These are phyloP conservation scores for Rhyacichthys aspro DNA, from an alignment of 2,797 vertebrate genomes.

Conservation along the genomic window DNA sequence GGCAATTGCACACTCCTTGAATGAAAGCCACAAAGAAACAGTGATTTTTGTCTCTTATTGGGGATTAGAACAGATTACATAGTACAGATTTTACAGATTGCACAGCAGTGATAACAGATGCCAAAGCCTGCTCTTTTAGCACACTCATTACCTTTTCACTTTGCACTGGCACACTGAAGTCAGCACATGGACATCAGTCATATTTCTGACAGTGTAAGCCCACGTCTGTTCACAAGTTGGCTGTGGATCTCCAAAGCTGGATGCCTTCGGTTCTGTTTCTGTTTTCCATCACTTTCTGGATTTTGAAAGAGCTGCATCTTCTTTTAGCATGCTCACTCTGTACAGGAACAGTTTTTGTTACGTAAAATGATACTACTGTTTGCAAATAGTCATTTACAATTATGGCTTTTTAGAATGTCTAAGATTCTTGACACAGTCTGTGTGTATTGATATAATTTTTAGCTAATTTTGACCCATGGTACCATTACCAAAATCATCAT, in stretches of 20 bases:
- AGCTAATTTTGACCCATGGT: not conserved
- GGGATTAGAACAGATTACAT: slow-evolving; percentile 36
- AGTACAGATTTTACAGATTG: slow-evolving; percentile 2
- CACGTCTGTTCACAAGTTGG: slow-evolving; percentile 53
- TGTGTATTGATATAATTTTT: no score
- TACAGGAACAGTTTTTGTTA: slow-evolving; percentile 32
- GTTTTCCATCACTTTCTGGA: slow-evolving; percentile 40
- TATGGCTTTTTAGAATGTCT: slow-evolving; percentile 8
- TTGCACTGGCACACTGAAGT: slow-evolving; percentile 25
- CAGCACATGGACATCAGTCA: slow-evolving; percentile 20
- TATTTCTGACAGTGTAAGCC: slow-evolving; percentile 45
- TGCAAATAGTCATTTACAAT: not conserved
- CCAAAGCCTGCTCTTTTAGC: not conserved
- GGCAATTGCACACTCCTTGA: slow-evolving; percentile 74
- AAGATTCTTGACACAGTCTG: not conserved
- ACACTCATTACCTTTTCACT: not conserved
- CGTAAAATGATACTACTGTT: not conserved
- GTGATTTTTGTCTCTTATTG: slow-evolving; percentile 25
- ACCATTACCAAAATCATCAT: no score
- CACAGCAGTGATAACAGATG: not conserved
- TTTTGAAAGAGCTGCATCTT: slow-evolving; percentile 58
- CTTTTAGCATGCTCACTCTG: slow-evolving; percentile 62
- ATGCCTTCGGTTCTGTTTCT: slow-evolving; percentile 59
- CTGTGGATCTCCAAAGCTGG: slow-evolving; percentile 60
- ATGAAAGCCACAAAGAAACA: slow-evolving; percentile 60